Base-by-base conservation (phyloP, 2,797 vertebrate species). In the Perodicticus potto region DNA sequence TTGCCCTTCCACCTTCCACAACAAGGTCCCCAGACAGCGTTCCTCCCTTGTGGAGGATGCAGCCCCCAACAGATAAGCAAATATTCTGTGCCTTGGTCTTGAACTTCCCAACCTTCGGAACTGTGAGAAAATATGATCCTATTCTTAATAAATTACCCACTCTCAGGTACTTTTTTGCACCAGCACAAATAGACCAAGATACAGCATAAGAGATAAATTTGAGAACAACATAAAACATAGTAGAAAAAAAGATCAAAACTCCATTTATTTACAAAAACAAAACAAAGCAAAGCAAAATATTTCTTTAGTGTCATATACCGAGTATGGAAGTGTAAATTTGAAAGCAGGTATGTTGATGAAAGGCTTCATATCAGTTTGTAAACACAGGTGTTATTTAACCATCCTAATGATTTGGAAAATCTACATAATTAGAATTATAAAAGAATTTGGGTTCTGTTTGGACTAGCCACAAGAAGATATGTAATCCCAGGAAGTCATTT, bases 391-490 rank as follows among this genome's bases (percentile, higher is more conserved):
- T 34, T 69, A 89, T 61, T 59, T 49, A 76, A 69, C 7, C 61
- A 14, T 53, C 37, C 22, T 53, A n/a, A 69, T 67, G 8, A 40
- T 40, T 70, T 59, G 32, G 11, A 23, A 84, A 59, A 29, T 85
- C 20, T 40, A 43, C 22, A 34, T 22, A n/a, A 3, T 32, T 40
- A 61, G 27, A 23, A 53, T 57, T 25, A n/a, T 0, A 4, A 9
- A 80, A 37, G 23, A 84, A 78, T 61, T 88, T 85, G 22, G 5
- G 6, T 40, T 87, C 9, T 89, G 9, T 80, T 67, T 92, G 25
- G 11, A 22, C 25, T 19, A 55, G 43, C 77, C 34, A 40, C 29
- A 72, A 77, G 32, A 91, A 88, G 55, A 37, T 55, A 40, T 19
- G 2, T 3, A 22, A 67, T 80, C 57, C 17, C 16, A 57, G 0